Evolutionary conservation across 2,113 vertebrate species (phyloP).

Genomic region (Perognathus longimembris): DNA sequence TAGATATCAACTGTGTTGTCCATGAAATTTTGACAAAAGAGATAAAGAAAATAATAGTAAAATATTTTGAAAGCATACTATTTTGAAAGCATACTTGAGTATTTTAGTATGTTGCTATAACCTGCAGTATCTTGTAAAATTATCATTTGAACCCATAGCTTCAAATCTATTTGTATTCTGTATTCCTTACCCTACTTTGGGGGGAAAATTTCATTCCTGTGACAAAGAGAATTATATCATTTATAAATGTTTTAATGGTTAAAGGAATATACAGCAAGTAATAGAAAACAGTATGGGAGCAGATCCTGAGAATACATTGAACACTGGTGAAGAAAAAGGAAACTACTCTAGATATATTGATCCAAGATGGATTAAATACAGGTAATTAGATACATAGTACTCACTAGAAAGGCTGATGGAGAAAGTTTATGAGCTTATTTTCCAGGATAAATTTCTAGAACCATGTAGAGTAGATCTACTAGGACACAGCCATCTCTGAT

Average conservation of each 20-base stretch:
- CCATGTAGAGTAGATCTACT: neutral
- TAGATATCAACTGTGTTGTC: conserved; percentile 30
- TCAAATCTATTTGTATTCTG: neutral
- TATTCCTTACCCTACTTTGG: neutral
- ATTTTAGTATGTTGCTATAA: conserved; percentile 1
- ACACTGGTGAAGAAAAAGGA: conserved; percentile 46
- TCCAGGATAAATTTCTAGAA: conserved; percentile 12
- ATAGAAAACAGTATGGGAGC: neutral
- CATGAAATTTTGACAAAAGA: conserved; percentile 55
- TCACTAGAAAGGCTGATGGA: neutral
- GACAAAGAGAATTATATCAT: neutral
- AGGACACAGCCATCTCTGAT: neutral
- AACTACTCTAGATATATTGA: neutral
- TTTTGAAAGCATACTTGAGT: neutral
- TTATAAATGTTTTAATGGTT: conserved; percentile 1
- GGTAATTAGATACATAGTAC: neutral
- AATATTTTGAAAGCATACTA: neutral
- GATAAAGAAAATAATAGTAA: neutral
- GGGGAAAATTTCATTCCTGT: neutral
- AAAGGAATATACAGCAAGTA: conserved; percentile 2
- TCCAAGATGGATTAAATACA: conserved; percentile 10
- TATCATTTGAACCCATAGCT: neutral
- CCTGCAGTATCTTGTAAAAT: neutral
- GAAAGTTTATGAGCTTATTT: neutral
- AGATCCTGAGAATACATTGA: neutral